These are phyloP conservation scores for Sipha maydis DNA, from an alignment of 2,888 invertebrate species.

Conservation along the genomic window DNA sequence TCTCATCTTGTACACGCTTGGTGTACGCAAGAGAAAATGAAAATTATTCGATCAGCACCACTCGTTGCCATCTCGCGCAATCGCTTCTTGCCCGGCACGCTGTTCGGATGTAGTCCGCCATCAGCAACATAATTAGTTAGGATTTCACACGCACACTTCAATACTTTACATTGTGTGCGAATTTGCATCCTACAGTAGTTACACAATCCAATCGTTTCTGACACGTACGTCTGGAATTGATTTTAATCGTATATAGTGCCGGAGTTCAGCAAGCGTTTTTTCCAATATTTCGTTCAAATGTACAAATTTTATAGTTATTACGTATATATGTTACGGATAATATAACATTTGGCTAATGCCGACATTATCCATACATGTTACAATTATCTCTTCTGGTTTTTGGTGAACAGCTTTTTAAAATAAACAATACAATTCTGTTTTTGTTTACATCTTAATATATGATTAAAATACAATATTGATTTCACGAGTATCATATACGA, in stretches of 20 bases:
- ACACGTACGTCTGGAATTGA: neutral
- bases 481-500: too few species aligned
- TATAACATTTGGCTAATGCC: too few species aligned
- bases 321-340: too few species aligned
- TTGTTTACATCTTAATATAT: too few species aligned
- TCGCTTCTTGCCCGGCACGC: neutral
- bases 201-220: neutral
- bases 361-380: too few species aligned
- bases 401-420: too few species aligned
- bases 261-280: neutral
- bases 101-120: neutral
- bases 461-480: too few species aligned
- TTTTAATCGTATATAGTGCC: neutral
- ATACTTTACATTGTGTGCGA: neutral
- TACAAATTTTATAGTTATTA: neutral
- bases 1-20: neutral
- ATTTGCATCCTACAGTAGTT: neutral
- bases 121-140: conserved; percentile 14
- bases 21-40: too few species aligned
- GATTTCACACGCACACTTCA: too few species aligned
- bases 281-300: neutral
- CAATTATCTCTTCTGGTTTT: too few species aligned
- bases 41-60: neutral
- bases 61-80: neutral
- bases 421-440: too few species aligned